Evolutionary conservation across 2,888 invertebrate genomes (phyloP), one percentile per base, ranked within the genome.

Genomic region (Sphaerophoria rueppellii): DNA sequence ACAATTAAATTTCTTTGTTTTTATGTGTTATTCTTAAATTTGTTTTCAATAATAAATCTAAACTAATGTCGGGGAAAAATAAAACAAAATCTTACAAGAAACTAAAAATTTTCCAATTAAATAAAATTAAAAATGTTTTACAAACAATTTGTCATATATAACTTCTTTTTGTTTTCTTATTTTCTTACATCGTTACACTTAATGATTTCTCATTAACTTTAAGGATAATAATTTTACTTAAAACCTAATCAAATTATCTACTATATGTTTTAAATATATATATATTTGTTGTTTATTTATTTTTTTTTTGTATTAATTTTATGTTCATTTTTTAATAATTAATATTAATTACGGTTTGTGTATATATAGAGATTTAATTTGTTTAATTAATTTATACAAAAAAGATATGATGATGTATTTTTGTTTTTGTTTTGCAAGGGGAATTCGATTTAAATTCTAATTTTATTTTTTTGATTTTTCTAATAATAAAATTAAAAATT

Each of bases 321-420:
- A 67, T 46, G 7, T 69, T 74, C 34, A 43, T 78, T 43, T 9
- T 65, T 46, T 75, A n/a, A 73, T 65, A 9, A 40, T 63, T 71
- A 61, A 57, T 57, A 67, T 67, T 70, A 40, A 72, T 77, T 67
- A 65, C 78, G 48, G 14, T 77, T 58, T 82, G 54, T 86, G 37
- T 74, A 74, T 77, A 74, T 77, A 71, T 69, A 81, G 60, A 60
- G 61, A 70, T 73, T 77, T 43, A 61, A 58, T 78, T 77, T 78
- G 67, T 58, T 67, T 75, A 43, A 43, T 11, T 43, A 67, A 65
- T 50, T 55, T 87, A 89, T 88, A 89, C 79, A 78, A 71, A 87
- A 87, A 82, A 87, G 81, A 81, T 82, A 82, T 82, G 75, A 88
- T 87, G 86, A 88, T 70, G 75, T 72, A 35, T 63, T 32, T 61